phyloP scores from a whole-genome alignment of 2,888 invertebrate genomes.

The Agriopis leucophaearia region DNA sequence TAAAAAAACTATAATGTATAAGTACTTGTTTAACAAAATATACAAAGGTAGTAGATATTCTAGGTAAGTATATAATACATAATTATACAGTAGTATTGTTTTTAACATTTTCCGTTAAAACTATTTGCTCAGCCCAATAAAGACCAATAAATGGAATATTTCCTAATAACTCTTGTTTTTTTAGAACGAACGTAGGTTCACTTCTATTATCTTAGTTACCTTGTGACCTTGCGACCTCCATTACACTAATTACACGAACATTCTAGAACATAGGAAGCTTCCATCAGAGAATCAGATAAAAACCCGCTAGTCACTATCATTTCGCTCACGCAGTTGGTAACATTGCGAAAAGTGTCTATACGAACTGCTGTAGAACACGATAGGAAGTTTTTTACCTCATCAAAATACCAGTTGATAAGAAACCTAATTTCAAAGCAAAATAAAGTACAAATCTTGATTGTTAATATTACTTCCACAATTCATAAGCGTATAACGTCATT shows the following conservation, averaged over 20 bases:
- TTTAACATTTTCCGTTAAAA: not conserved
- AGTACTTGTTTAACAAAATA: no score
- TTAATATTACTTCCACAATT: no score
- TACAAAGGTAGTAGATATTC: no score
- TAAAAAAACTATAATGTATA: no score
- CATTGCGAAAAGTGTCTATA: not conserved
- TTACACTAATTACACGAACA: constrained; percentile 18
- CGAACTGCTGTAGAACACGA: constrained; percentile 10
- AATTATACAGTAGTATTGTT: no score
- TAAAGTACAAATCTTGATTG: not conserved
- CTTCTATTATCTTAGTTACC: not conserved
- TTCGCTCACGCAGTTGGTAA: constrained; percentile 7
- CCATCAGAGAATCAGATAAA: constrained; percentile 5
- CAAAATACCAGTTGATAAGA: not conserved
- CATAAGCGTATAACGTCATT: no score
- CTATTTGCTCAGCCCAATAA: not conserved
- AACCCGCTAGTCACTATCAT: constrained; percentile 4
- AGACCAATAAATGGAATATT: not conserved
- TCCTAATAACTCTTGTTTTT: not conserved
- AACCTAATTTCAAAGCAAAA: not conserved
- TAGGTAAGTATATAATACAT: no score
- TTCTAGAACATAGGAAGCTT: constrained; percentile 19
- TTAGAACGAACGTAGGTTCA: not conserved
- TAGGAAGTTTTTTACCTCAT: constrained; percentile 5
- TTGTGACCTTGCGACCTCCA: constrained; percentile 8